Percentiles rank a stretch among this genome's conserved stretches.
Evolutionary conservation across 2,888 invertebrate species (phyloP).

Genomic region (Nomada hirtipes): DNA sequence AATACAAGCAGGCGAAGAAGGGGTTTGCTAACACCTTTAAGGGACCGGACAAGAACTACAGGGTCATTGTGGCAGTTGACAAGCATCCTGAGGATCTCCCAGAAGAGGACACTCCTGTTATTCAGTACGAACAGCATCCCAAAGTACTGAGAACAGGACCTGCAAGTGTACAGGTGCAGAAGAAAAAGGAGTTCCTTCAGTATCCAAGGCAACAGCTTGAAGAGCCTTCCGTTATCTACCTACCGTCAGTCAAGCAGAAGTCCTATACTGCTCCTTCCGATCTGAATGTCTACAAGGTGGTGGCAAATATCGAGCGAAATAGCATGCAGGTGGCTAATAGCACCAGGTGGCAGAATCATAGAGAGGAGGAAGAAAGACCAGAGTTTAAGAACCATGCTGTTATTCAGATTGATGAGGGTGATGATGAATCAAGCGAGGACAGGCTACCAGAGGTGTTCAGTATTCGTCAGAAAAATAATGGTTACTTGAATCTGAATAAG

Average conservation of each 20-base stretch:
- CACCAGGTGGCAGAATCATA: not conserved
- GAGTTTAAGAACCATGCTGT: not conserved
- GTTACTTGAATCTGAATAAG: no score
- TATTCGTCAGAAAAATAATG: not conserved
- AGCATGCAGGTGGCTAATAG: not conserved
- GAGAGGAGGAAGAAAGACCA: not conserved
- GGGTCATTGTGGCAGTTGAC: not conserved
- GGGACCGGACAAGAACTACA: not conserved
- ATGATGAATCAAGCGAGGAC: not conserved
- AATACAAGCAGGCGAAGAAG: not conserved
- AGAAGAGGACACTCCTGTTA: not conserved
- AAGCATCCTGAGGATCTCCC: not conserved
- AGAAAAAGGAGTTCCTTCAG: not conserved
- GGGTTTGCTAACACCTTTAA: no score
- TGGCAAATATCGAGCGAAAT: not conserved
- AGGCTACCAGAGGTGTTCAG: not conserved
- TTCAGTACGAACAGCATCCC: not conserved
- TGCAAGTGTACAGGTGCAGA: not conserved
- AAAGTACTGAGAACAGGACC: not conserved
- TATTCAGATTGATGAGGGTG: not conserved
- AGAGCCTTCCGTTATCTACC: not conserved
- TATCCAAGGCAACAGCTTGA: not conserved
- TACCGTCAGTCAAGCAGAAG: not conserved
- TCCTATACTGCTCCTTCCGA: not conserved
- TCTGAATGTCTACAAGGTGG: not conserved